These are phyloP conservation scores for Drosophila takahashii DNA, from an alignment of 1,140 invertebrate genomes.

Conservation along the genomic window DNA sequence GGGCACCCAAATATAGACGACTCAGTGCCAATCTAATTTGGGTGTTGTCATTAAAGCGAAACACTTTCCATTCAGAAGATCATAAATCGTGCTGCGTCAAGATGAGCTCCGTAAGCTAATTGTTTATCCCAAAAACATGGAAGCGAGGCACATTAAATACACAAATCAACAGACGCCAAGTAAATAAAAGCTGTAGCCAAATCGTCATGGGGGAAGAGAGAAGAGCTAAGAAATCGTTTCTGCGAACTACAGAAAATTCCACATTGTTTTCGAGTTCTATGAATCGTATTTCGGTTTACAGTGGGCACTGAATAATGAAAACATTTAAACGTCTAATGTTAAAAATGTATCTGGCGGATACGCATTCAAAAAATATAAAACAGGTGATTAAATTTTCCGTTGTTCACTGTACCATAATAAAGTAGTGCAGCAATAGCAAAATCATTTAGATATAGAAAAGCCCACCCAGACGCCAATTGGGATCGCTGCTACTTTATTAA, in stretches of 20 bases:
- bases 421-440: neutral
- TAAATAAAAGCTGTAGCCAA: conserved; percentile 57
- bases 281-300: neutral
- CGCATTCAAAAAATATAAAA: no score
- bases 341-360: no score
- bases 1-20: conserved; percentile 6
- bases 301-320: neutral
- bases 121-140: conserved; percentile 70
- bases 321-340: no score
- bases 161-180: conserved; percentile 74
- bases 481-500: conserved; percentile 54
- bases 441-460: conserved; percentile 10
- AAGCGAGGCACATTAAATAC: conserved; percentile 68
- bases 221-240: conserved; percentile 18
- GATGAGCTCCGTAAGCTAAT: conserved; percentile 24
- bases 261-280: conserved; percentile 1
- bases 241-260: conserved; percentile 25
- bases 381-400: neutral
- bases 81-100: conserved; percentile 49
- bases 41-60: conserved; percentile 24
- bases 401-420: conserved; percentile 2
- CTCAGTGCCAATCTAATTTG: neutral
- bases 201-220: neutral
- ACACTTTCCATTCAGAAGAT: conserved; percentile 50
- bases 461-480: conserved; percentile 60